Evolutionary conservation across 2,888 invertebrate genomes (phyloP).

Genomic region (Drosophila limbata): DNA sequence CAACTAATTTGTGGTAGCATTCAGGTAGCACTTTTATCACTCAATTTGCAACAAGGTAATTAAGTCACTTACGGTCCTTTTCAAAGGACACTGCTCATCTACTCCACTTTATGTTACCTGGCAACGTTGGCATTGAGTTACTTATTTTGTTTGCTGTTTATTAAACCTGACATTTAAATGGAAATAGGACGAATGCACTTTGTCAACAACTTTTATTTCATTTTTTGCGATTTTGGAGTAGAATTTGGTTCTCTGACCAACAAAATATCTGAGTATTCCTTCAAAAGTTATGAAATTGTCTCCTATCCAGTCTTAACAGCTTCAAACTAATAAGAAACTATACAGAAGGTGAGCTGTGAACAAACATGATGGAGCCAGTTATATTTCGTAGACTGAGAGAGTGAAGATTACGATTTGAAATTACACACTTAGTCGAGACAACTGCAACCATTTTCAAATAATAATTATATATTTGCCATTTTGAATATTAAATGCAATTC

Average conservation of each 20-base stretch:
- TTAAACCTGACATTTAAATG: slow-evolving; percentile 60
- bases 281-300: neutral
- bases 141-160: slow-evolving; percentile 30
- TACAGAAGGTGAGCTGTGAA: neutral
- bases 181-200: slow-evolving; percentile 24
- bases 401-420: neutral
- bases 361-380: neutral
- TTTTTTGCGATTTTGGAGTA: slow-evolving; percentile 25
- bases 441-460: neutral
- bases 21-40: slow-evolving; percentile 29
- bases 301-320: neutral
- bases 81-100: neutral
- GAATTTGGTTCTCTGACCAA: neutral
- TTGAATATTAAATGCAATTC: slow-evolving; percentile 1
- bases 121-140: slow-evolving; percentile 11
- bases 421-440: too few species aligned
- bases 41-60: slow-evolving; percentile 27
- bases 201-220: slow-evolving; percentile 39
- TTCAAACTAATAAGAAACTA: neutral
- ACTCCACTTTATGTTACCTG: neutral
- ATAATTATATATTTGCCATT: neutral
- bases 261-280: neutral
- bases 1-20: slow-evolving; percentile 52
- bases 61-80: slow-evolving; percentile 17
- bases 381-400: neutral